Base-by-base conservation (phyloP, 2,797 vertebrate genomes). In the Chloroceryle inda region DNA sequence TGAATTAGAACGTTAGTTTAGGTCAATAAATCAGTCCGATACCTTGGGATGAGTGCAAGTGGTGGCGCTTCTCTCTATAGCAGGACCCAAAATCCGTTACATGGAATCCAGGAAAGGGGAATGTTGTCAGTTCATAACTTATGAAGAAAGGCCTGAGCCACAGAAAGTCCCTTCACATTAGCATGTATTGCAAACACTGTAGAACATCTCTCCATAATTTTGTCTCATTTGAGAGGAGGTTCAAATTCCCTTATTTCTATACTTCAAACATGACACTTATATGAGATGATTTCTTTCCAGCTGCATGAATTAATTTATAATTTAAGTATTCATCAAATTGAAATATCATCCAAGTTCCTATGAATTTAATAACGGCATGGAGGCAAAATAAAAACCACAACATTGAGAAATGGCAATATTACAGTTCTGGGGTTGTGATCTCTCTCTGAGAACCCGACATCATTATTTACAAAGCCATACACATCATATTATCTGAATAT, bases 321-420 rank as follows among this genome's bases (percentile, higher is more conserved):
- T 95, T 92, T 92, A 96, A 53, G 40, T 66, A 87, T 82, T 89
- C 62, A 68, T 93, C 76, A 94, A 95, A 97, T 56, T 88, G 95
- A 95, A 96, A 85, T 88, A 94, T 71, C 75, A 44, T 87, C 84
- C 80, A 94, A 93, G 93, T 86, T 96, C 72, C 90, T 95, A 88
- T 1, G 13, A 96, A 94, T 95, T 95, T 94, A 97, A 96, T 96
- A 93, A 92, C 68, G 87, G 35, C 49, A 21, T 77, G 75, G 58
- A 75, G 73, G 44, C 61, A 93, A 97, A 97, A 88, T 90, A 94
- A 93, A 93, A 93, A 87, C 68, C 49, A 86, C 93, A 95, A 86
- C 10, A 15, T 53, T 40, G 37, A 81, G 61, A 71, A 89, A 82
- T 45, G 44, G 50, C 77, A 78, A 38, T 91, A 94, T 78, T 74